Conservation (phyloP, 1,140 invertebrate species). For the Nebria ingens region DNA sequence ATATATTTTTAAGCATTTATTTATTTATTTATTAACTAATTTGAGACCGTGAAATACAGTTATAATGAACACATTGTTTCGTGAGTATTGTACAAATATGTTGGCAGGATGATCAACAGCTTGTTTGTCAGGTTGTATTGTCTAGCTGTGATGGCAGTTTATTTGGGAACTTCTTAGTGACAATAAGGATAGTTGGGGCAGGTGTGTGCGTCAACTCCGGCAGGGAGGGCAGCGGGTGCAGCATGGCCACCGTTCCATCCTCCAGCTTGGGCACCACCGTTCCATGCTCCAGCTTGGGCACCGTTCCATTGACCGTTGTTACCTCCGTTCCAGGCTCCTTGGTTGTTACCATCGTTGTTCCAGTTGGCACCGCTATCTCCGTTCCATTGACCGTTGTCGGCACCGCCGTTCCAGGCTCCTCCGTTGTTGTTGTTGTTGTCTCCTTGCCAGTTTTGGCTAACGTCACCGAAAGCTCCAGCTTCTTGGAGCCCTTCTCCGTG, state of each 20-base stretch:
- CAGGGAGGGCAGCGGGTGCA: constrained; percentile 36
- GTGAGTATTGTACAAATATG: constrained; percentile 2
- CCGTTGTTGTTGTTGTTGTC: constrained; percentile 23
- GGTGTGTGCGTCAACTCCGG: constrained; percentile 39
- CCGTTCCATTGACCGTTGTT: constrained; percentile 14
- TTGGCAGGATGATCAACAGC: constrained; percentile 4
- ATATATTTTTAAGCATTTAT: constrained; percentile 1
- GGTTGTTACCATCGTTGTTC: constrained; percentile 15
- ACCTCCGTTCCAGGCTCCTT: constrained; percentile 13
- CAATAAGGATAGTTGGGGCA: constrained; percentile 51
- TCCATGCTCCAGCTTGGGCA: constrained; percentile 18
- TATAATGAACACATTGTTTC: constrained; percentile 5
- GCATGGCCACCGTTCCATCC: constrained; percentile 15
- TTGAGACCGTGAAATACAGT: constrained; percentile 4
- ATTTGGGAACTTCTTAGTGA: constrained; percentile 26
- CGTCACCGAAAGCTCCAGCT: constrained; percentile 33
- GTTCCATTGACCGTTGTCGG: background rate
- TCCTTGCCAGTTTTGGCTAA: constrained; percentile 17
- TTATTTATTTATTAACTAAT: constrained; percentile 3
- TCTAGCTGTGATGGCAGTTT: background rate
- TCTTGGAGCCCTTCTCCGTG: constrained; percentile 39
- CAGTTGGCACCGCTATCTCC: constrained; percentile 15
- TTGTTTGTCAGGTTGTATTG: background rate
- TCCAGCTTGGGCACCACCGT: constrained; percentile 16
- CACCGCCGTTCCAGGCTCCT: constrained; percentile 18